Evolutionary conservation across 2,797 vertebrate species (phyloP).

Genomic region (Astyanax mexicanus): DNA sequence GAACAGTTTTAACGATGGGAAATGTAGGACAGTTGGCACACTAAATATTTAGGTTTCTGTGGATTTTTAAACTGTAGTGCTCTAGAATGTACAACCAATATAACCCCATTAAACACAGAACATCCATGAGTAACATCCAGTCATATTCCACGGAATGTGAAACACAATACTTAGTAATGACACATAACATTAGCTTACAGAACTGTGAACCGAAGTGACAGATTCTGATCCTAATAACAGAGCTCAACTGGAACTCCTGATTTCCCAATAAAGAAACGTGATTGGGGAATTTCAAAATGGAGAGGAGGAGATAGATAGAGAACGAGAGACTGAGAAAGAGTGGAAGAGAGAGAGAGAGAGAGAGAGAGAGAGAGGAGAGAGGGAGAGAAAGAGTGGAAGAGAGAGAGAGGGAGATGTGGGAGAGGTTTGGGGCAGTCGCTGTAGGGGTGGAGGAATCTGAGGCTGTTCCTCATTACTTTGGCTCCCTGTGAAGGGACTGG

Average conservation of each 20-base stretch:
- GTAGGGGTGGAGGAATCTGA: slow-evolving; percentile 77
- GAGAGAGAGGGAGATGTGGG: slow-evolving; percentile 30
- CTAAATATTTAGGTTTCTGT: no score
- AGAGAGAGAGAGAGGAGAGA: slow-evolving; percentile 71
- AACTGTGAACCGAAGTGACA: no score
- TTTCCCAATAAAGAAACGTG: neutral
- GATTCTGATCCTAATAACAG: neutral
- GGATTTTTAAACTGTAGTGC: no score
- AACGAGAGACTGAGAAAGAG: slow-evolving; percentile 57
- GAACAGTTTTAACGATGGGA: no score
- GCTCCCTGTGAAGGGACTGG: slow-evolving; percentile 59
- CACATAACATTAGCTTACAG: no score
- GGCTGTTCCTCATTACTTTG: slow-evolving; percentile 82
- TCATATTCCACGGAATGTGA: no score
- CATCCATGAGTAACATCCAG: no score
- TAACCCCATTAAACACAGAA: no score
- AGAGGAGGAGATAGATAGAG: slow-evolving; percentile 55
- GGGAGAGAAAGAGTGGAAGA: slow-evolving; percentile 15
- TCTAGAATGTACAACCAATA: no score
- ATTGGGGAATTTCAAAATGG: neutral
- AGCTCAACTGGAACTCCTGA: neutral
- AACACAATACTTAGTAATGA: no score
- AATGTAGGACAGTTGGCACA: no score
- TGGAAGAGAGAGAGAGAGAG: slow-evolving; percentile 54
- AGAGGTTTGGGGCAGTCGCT: slow-evolving; percentile 58